Conservation (phyloP, 1,140 invertebrate species). For the Brachionus rotundiformis region DNA sequence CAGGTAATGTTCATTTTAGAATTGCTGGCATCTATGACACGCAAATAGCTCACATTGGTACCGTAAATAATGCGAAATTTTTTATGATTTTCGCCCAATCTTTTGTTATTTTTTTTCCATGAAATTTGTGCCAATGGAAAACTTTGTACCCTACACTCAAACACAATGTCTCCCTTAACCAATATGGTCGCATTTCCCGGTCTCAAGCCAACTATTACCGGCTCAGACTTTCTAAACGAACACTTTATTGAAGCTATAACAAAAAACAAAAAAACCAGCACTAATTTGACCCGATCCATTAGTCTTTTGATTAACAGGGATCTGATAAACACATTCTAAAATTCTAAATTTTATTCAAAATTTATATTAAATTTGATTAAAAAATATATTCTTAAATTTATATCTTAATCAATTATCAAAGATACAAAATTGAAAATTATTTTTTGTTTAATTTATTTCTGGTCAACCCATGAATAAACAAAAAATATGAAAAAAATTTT, state of each 20-base stretch:
- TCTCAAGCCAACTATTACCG: not conserved
- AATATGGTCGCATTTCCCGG: not conserved
- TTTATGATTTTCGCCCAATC: slow-evolving; percentile 29
- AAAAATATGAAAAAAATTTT: too few relatives aligned
- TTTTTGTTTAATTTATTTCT: too few relatives aligned
- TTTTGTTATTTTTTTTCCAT: slow-evolving; percentile 43
- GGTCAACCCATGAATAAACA: not conserved
- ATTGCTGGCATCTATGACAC: slow-evolving; percentile 19
- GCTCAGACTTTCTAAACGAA: not conserved
- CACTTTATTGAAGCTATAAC: not conserved
- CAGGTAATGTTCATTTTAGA: not conserved
- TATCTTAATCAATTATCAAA: too few relatives aligned
- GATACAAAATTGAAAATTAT: too few relatives aligned
- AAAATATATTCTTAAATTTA: too few relatives aligned
- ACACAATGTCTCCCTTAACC: not conserved
- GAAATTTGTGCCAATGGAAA: slow-evolving; percentile 1
- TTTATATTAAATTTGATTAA: not conserved
- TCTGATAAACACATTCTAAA: not conserved
- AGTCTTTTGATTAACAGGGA: not conserved
- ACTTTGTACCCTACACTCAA: slow-evolving; percentile 9
- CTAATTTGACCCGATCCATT: not conserved
- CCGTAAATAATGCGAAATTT: slow-evolving; percentile 42
- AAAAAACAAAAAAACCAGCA: not conserved
- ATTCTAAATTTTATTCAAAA: too few relatives aligned
- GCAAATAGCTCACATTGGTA: slow-evolving; percentile 29